phyloP scores from a whole-genome alignment of 2,113 vertebrate genomes.

The Addax nasomaculatus region DNA sequence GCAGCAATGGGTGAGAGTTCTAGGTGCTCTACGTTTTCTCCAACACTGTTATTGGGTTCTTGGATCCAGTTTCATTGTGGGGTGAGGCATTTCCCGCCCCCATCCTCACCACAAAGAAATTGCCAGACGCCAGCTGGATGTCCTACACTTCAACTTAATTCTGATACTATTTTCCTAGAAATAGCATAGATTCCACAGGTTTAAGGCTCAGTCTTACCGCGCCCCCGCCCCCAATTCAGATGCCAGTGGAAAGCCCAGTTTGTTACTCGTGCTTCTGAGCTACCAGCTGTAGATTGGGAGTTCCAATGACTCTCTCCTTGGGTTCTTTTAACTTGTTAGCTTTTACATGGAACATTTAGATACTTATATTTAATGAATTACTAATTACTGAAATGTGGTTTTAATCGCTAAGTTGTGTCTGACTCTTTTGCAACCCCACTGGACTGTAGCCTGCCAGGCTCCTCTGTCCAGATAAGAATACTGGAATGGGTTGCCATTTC shows the following conservation, averaged over 20 bases:
- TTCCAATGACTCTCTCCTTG: not conserved
- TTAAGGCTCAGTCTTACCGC: not conserved
- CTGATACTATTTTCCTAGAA: not conserved
- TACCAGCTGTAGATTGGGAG: not conserved
- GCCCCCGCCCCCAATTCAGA: accelerated
- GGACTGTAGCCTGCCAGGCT: not conserved
- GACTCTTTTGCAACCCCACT: not conserved
- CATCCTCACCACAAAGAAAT: not conserved
- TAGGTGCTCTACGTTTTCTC: not conserved
- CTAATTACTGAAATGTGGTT: not conserved
- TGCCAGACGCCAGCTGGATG: not conserved
- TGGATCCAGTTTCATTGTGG: not conserved
- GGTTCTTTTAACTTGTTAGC: not conserved
- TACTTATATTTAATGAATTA: not conserved
- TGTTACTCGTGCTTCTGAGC: not conserved
- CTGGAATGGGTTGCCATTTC: not conserved
- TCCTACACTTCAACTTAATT: not conserved
- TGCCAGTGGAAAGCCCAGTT: not conserved
- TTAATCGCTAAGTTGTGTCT: not conserved
- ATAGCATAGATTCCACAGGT: not conserved
- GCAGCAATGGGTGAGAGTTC: not conserved
- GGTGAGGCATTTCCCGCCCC: too few species aligned
- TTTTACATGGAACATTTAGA: not conserved
- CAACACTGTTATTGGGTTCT: not conserved
- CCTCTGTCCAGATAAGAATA: not conserved